Conservation (phyloP, 2,888 invertebrate genomes). For the Spatulosminthurus flaviceps region DNA sequence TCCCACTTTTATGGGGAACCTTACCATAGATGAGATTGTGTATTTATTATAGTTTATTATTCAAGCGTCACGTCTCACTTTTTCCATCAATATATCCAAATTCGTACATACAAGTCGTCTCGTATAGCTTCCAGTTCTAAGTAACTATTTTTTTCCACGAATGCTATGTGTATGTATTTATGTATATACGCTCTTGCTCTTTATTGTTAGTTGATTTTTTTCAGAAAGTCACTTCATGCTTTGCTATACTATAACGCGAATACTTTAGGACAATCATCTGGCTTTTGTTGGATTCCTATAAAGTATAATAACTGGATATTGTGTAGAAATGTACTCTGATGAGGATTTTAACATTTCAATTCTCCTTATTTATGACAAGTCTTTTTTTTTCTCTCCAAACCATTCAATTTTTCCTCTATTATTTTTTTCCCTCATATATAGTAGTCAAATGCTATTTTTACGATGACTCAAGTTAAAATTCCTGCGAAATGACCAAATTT, state of each 20-base stretch:
- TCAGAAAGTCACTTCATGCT: neutral
- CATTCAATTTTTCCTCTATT: neutral
- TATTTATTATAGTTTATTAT: slow-evolving; percentile 40
- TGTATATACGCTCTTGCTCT: neutral
- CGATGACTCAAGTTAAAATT: neutral
- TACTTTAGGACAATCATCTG: slow-evolving; percentile 29
- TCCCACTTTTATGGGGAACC: slow-evolving; percentile 29
- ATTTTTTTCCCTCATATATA: neutral
- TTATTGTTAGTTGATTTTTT: slow-evolving; percentile 20
- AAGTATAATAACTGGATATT: slow-evolving; percentile 25
- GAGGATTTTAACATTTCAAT: slow-evolving; percentile 18
- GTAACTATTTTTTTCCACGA: neutral
- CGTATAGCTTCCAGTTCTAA: neutral
- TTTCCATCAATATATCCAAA: slow-evolving; percentile 29
- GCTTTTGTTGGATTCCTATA: slow-evolving; percentile 19
- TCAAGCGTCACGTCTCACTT: slow-evolving; percentile 25
- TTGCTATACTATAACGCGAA: neutral
- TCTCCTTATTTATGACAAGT: slow-evolving; percentile 5
- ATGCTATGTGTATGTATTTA: too few species aligned
- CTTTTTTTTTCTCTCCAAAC: too few species aligned
- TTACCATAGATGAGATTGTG: slow-evolving; percentile 40
- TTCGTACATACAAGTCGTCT: neutral
- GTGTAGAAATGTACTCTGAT: neutral
- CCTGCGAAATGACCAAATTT: neutral
- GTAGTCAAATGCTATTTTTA: neutral